phyloP scores from a whole-genome alignment of 2,888 invertebrate genomes.

The Lacanobia wlatinum region DNA sequence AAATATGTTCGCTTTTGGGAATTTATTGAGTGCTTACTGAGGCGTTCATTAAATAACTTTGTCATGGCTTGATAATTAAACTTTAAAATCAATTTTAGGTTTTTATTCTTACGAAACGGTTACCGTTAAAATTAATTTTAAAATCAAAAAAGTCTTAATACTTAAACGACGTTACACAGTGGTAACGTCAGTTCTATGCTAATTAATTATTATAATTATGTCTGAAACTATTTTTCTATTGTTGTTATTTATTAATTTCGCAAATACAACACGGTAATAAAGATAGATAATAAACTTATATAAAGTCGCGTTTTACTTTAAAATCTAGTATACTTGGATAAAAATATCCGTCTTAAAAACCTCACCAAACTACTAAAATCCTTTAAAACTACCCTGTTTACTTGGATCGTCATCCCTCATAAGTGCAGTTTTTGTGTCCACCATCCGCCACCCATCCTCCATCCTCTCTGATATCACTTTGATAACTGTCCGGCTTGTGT shows the following conservation, averaged over 20 bases:
- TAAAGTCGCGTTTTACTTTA: not conserved
- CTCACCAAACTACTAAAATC: conserved; percentile 3
- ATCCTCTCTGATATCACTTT: conserved; percentile 71
- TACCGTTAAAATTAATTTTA: no score
- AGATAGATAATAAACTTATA: not conserved
- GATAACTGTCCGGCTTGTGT: conserved; percentile 71
- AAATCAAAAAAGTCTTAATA: no score
- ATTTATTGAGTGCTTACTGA: not conserved
- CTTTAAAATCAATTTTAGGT: no score
- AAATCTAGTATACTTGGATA: not conserved
- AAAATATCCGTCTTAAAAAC: not conserved
- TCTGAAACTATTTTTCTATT: no score
- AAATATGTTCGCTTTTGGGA: conserved; percentile 38
- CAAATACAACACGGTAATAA: not conserved
- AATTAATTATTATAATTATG: no score
- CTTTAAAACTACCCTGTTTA: conserved; percentile 51
- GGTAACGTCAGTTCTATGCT: no score
- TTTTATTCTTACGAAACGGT: no score
- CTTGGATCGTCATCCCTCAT: conserved; percentile 53
- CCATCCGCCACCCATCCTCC: conserved; percentile 46
- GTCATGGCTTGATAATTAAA: not conserved
- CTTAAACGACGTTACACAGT: no score
- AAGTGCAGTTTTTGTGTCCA: conserved; percentile 48
- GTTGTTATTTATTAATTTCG: no score
- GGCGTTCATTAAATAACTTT: not conserved